Base-by-base conservation (phyloP, 2,888 invertebrate genomes). In the Bombylius major region DNA sequence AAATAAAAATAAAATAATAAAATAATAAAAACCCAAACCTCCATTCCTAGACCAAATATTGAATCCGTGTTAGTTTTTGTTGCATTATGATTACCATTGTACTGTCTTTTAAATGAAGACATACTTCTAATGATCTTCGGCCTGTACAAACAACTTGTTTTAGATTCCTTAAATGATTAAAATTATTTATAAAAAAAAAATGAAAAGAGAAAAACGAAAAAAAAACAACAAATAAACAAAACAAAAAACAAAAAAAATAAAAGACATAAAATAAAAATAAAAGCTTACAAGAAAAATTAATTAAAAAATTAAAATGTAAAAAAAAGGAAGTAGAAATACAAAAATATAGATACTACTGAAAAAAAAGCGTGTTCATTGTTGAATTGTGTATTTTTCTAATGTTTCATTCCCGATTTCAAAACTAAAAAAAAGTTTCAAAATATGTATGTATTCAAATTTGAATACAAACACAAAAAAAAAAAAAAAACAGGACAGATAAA, bases 81-180 rank as follows among this genome's bases (percentile, higher is more conserved):
- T 42, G 50, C 23, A 32, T 64, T 63, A 61, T 65, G 63, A 63
- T 65, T 64, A 60, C 68, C 67, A 55, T 50, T 55, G 39, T 54
- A 47, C 39, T 56, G 53, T 31, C 54, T 49, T 55, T 66, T 69
- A 59, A 70, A 68, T 56, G 69, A 66, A 63, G 71, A 72, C 62
- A 71, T 61, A 58, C 71, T 64, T 62, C 72, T 70, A 66, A 72
- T 65, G 61, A 72, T 70, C 62, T 70, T 70, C 59, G 73, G 72
- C 57, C 69, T 70, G 62, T 67, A 65, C 60, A 70, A 65, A 61
- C 70, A 67, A 58, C 70, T 67, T 60, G 69, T 69, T 69, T 68
- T 69, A 66, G 64, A 68, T 61, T 59, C 59, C 58, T 60, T 61
- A 59, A 59, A 61, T 61, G 61, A 61, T 60, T 58, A 61, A 55